Evolutionary conservation across 2,888 invertebrate genomes (phyloP).

Genomic region (Meganola albula): DNA sequence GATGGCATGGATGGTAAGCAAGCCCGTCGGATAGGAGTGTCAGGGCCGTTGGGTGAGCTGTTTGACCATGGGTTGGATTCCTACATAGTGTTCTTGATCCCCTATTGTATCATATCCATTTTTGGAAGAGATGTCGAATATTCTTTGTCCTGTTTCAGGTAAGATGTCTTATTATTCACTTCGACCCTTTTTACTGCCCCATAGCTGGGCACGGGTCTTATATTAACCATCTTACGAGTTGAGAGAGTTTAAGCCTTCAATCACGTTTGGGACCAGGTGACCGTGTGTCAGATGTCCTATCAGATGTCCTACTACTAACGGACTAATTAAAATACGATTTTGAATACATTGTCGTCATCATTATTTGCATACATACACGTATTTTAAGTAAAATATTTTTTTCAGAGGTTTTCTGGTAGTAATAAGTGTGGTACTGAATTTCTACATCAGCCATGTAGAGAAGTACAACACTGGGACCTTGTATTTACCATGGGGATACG

Average conservation of each 20-base stretch:
- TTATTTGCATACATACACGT: too few species aligned
- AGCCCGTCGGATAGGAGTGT: conserved; percentile 93
- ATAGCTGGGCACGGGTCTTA: too few species aligned
- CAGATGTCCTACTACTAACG: too few species aligned
- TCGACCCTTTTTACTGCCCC: too few species aligned
- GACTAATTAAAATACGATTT: too few species aligned
- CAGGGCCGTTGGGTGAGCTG: conserved; percentile 96
- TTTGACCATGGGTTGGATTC: conserved; percentile 99
- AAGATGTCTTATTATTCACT: too few species aligned
- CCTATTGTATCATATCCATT: conserved; percentile 92
- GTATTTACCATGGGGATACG: conserved; percentile 98
- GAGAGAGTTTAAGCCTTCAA: too few species aligned
- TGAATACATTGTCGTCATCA: too few species aligned
- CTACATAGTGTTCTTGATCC: conserved; percentile 95
- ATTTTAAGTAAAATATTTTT: conserved; percentile 16
- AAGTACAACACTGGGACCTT: conserved; percentile 97
- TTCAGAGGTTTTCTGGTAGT: conserved; percentile 89
- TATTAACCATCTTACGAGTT: too few species aligned
- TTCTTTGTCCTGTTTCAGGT: conserved; percentile 70
- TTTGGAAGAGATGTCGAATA: conserved; percentile 86
- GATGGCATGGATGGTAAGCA: conserved; percentile 99
- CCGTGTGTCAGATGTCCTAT: too few species aligned
- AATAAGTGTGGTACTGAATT: conserved; percentile 93
- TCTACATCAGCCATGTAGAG: conserved; percentile 96
- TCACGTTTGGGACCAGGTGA: too few species aligned